A percentile compares a stretch with the other conserved stretches of the same genome.
Conservation (phyloP, 37 sponge, comb jelly and placozoan species). For the Aphrocallistes beatrix region DNA sequence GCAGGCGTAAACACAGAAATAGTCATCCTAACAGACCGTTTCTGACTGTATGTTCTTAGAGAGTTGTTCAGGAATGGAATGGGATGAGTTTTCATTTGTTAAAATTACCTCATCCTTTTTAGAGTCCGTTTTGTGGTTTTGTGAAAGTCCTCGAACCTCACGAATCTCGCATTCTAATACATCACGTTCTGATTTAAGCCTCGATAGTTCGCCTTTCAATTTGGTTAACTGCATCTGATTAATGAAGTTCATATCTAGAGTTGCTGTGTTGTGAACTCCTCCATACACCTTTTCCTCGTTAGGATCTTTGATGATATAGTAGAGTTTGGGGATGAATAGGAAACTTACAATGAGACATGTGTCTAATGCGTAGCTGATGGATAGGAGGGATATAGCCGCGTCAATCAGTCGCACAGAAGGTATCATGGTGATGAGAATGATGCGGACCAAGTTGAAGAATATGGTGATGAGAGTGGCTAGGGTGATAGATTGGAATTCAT, state of each 20-base stretch:
- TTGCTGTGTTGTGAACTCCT: not conserved
- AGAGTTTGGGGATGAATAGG: not conserved
- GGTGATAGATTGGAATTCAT: not conserved
- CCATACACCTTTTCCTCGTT: not conserved
- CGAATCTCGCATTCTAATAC: no score
- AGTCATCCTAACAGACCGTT: no score
- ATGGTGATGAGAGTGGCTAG: not conserved
- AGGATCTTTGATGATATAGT: not conserved
- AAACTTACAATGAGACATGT: not conserved
- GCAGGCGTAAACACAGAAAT: no score
- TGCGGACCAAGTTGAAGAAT: constrained; percentile 12
- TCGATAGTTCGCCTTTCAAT: not conserved
- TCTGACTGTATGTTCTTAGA: no score
- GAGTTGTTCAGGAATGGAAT: no score
- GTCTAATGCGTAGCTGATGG: not conserved
- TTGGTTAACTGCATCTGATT: not conserved
- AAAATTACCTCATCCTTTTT: no score
- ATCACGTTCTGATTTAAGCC: not conserved
- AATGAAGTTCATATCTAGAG: not conserved
- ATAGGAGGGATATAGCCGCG: not conserved
- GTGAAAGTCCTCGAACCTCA: no score
- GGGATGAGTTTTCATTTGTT: no score
- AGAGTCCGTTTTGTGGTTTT: no score
- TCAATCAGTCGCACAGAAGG: not conserved
- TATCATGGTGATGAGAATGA: not conserved